These are phyloP conservation scores for Myotis lucifugus DNA, from an alignment of 2,113 vertebrate species.

Conservation along the genomic window DNA sequence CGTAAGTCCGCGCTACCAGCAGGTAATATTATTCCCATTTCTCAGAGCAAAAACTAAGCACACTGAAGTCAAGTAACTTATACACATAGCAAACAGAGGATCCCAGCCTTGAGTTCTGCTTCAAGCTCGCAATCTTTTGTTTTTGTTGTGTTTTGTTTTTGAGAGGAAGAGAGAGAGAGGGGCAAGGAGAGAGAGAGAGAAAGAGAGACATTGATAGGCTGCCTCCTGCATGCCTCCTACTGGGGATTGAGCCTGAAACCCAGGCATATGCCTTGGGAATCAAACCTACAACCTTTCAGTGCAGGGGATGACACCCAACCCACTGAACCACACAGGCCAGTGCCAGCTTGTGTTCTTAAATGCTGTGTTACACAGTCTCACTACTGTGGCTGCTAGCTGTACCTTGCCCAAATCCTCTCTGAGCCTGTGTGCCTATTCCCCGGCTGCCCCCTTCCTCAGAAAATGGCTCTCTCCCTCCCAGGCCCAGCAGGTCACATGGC, in stretches of 20 bases:
- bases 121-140: neutral
- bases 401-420: neutral
- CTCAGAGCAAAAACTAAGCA: neutral
- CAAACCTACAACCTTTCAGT: neutral
- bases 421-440: neutral
- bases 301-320: neutral
- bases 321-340: neutral
- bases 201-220: neutral
- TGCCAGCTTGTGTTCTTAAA: neutral
- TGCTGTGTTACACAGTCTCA: neutral
- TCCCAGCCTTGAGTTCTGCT: neutral
- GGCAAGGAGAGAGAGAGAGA: neutral
- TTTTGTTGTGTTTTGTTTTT: neutral
- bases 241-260: neutral
- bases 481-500: neutral
- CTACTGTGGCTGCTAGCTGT: too few relatives aligned
- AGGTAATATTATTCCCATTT: neutral
- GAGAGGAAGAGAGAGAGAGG: neutral
- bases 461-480: neutral
- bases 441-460: neutral
- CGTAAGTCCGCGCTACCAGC: neutral
- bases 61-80: neutral
- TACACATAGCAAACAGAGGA: rapidly evolving
- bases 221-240: neutral
- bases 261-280: neutral